Conservation (phyloP, 2,888 invertebrate genomes). For the Chydorus sphaericus region DNA sequence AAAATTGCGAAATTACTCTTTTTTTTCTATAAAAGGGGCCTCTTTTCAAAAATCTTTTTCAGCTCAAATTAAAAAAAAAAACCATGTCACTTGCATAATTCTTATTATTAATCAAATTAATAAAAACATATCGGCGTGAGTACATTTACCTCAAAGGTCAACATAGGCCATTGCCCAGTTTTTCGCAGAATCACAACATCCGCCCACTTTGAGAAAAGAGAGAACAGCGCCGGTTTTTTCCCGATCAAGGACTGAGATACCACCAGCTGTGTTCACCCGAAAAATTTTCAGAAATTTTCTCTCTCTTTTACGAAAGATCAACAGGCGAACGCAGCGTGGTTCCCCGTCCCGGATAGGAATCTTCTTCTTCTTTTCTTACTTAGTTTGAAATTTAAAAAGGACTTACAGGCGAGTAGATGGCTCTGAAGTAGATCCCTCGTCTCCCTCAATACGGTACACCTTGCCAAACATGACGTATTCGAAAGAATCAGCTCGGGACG, state of each 20-base stretch:
- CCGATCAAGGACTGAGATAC: conserved; percentile 68
- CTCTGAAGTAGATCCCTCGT: conserved; percentile 72
- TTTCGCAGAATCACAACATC: too few species aligned
- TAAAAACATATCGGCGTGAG: too few species aligned
- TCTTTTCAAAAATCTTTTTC: too few species aligned
- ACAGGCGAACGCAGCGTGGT: conserved; percentile 94
- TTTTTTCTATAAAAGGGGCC: too few species aligned
- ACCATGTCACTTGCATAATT: too few species aligned
- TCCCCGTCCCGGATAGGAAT: conserved; percentile 61
- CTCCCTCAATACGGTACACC: conserved; percentile 92
- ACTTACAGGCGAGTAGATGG: conserved; percentile 61
- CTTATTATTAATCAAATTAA: too few species aligned
- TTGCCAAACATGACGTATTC: conserved; percentile 99
- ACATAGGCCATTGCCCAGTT: too few species aligned
- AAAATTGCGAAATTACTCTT: too few species aligned
- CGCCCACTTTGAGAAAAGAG: too few species aligned
- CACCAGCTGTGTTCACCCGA: conserved; percentile 96
- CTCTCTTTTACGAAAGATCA: conserved; percentile 39
- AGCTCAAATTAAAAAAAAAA: too few species aligned
- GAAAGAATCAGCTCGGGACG: conserved; percentile 87
- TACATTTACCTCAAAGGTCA: too few species aligned
- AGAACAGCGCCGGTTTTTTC: conserved; percentile 1
- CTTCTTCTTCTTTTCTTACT: neutral
- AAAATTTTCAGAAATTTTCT: too few species aligned
- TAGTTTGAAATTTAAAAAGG: neutral